Percentiles rank a stretch among this genome's conserved stretches.
These are phyloP conservation scores for Aporophyla lueneburgensis DNA, from an alignment of 2,888 invertebrate species.

Conservation along the genomic window DNA sequence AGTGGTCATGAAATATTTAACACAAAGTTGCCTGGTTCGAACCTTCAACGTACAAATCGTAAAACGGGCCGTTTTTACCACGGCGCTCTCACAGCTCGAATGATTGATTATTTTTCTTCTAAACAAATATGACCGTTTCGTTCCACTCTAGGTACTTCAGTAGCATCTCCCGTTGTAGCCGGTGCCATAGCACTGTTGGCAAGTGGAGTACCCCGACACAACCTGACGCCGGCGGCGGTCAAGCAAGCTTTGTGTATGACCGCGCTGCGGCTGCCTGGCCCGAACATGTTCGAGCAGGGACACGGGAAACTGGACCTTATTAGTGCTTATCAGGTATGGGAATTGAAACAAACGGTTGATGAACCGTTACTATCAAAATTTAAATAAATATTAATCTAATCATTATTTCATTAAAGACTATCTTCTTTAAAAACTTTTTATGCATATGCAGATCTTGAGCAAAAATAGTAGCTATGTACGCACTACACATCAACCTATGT, in stretches of 20 bases:
- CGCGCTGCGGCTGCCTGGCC: conserved; percentile 95
- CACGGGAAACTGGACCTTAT: conserved; percentile 98
- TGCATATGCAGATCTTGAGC: not conserved
- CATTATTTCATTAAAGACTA: no score
- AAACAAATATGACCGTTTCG: conserved; percentile 16
- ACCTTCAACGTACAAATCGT: not conserved
- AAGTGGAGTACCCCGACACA: conserved; percentile 93
- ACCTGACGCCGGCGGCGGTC: conserved; percentile 97
- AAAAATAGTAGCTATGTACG: not conserved
- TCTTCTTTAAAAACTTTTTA: not conserved
- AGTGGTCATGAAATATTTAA: not conserved
- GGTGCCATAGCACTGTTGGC: conserved; percentile 97
- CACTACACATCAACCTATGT: not conserved
- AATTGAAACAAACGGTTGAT: not conserved
- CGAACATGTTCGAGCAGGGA: conserved; percentile 99
- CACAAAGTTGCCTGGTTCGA: not conserved
- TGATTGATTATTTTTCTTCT: no score
- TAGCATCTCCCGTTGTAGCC: conserved; percentile 99
- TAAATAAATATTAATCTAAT: no score
- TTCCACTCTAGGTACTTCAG: conserved; percentile 95
- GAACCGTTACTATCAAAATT: not conserved
- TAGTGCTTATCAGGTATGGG: conserved; percentile 94
- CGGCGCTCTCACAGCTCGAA: not conserved
- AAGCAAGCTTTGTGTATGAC: conserved; percentile 98
- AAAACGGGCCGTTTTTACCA: not conserved